Evolutionary conservation across 92 coral and sea anemone species (phyloP).

Genomic region (Metridium senile): DNA sequence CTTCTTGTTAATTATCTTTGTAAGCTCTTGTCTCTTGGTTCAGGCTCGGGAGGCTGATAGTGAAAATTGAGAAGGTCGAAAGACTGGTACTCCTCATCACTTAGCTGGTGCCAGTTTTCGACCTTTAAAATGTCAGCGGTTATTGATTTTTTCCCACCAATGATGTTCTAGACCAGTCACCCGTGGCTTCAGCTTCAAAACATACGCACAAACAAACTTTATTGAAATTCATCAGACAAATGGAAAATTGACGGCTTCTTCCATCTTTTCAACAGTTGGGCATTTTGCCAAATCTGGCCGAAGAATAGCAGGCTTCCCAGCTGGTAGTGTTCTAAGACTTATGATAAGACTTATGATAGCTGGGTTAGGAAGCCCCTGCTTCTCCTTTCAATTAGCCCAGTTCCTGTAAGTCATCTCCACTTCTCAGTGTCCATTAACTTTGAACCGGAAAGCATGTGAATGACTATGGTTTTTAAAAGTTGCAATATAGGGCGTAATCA

Average conservation of each 20-base stretch:
- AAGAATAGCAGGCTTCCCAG: neutral
- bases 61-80: constrained; percentile 20
- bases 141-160: constrained; percentile 24
- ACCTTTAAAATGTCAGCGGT: constrained; percentile 11
- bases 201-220: neutral
- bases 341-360: no score
- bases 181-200: neutral
- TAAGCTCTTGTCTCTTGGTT: neutral
- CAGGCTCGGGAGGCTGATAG: constrained; percentile 22
- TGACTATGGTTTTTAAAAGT: constrained; percentile 45
- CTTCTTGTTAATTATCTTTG: constrained; percentile 19
- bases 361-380: constrained; percentile 46
- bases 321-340: neutral
- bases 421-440: constrained; percentile 40
- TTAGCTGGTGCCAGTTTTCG: constrained; percentile 12
- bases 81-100: constrained; percentile 16
- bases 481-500: constrained; percentile 45
- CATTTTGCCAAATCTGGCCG: constrained; percentile 39
- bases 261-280: constrained; percentile 22
- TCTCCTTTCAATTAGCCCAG: constrained; percentile 37
- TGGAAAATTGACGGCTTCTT: neutral
- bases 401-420: constrained; percentile 55
- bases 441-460: constrained; percentile 60
- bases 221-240: neutral
- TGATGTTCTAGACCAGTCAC: constrained; percentile 19